These are phyloP conservation scores for Cygnus atratus DNA, from an alignment of 2,113 vertebrate species.

Conservation along the genomic window DNA sequence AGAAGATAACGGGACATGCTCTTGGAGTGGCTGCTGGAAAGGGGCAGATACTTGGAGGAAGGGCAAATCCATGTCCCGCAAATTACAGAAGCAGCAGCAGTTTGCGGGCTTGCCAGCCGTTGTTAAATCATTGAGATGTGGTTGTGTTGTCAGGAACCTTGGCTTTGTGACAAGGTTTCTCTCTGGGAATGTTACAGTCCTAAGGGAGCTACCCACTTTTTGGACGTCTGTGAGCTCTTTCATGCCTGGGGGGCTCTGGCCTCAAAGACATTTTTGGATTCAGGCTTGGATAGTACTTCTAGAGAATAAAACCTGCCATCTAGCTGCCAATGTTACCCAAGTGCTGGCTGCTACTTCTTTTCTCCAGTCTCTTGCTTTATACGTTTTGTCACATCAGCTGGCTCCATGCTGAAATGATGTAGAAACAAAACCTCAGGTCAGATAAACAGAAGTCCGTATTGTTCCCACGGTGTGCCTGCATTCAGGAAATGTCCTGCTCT, in stretches of 20 bases:
- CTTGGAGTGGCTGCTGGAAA: background rate
- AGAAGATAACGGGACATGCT: background rate
- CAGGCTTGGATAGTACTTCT: background rate
- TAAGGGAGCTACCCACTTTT: background rate
- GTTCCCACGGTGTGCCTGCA: background rate
- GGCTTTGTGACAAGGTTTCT: background rate
- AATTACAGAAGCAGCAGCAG: background rate
- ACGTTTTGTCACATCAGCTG: background rate
- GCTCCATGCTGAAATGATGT: background rate
- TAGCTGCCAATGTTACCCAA: background rate
- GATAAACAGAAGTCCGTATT: background rate
- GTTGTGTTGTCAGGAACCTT: background rate
- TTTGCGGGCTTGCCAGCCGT: background rate
- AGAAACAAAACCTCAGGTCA: background rate
- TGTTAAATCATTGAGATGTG: background rate
- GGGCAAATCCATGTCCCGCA: background rate
- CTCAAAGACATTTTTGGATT: background rate
- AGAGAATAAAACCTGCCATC: conserved; percentile 15
- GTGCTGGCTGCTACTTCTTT: background rate
- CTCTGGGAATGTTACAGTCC: background rate
- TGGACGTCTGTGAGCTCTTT: background rate
- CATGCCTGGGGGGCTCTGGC: background rate
- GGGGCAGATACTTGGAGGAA: background rate
- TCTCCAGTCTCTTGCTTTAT: background rate
- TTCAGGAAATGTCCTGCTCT: background rate